Percentiles rank a stretch among this genome's conserved stretches.
These are phyloP conservation scores for Platypus cylindrus DNA, from an alignment of 2,888 invertebrate genomes.

Conservation along the genomic window DNA sequence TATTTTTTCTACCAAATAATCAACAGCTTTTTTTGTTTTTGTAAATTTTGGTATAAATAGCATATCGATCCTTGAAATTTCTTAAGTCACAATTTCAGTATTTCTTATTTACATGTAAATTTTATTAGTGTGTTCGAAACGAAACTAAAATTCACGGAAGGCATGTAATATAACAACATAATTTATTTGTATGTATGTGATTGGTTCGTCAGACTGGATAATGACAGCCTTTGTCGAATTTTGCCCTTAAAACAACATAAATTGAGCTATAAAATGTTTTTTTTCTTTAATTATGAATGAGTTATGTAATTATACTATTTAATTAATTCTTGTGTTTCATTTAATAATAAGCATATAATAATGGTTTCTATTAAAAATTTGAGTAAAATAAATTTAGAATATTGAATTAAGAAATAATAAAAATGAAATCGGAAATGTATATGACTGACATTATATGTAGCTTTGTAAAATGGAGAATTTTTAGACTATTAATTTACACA, in stretches of 20 bases:
- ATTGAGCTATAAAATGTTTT: conserved; percentile 12
- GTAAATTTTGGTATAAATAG: conserved; percentile 6
- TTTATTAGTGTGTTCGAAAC: conserved; percentile 13
- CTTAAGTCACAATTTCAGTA: conserved; percentile 13
- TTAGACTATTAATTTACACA: too few relatives aligned
- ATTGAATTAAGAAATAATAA: too few relatives aligned
- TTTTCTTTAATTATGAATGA: conserved; percentile 16
- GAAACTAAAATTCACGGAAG: conserved; percentile 11
- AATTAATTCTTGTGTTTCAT: conserved; percentile 2
- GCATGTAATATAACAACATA: conserved; percentile 10
- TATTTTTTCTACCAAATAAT: conserved; percentile 8
- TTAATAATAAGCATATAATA: too few relatives aligned
- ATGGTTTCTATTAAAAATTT: too few relatives aligned
- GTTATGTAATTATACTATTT: conserved; percentile 13
- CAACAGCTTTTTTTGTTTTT: conserved; percentile 1
- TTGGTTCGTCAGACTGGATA: conserved; percentile 14
- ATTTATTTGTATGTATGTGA: too few relatives aligned
- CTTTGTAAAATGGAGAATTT: too few relatives aligned
- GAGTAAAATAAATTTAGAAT: too few relatives aligned
- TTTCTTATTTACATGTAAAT: conserved; percentile 6
- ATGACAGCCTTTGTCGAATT: conserved; percentile 10
- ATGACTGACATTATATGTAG: too few relatives aligned
- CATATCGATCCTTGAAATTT: conserved; percentile 13
- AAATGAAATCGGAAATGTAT: too few relatives aligned
- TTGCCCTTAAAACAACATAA: conserved; percentile 10